phyloP scores from a whole-genome alignment of 2,113 vertebrate genomes.

The Cryptotis parvus region DNA sequence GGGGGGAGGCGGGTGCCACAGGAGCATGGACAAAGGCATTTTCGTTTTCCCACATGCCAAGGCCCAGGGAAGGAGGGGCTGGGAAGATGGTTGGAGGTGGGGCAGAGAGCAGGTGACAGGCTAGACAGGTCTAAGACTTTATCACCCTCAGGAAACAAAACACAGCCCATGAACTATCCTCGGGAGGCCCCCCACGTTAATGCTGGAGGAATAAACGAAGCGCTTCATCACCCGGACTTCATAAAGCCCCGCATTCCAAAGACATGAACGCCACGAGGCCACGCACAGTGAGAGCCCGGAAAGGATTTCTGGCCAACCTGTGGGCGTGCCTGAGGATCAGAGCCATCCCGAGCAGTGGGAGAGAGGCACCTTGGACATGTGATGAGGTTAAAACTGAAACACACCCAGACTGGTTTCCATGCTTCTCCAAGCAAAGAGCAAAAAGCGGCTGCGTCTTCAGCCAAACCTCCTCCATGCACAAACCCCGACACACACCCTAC shows the following conservation, averaged over 20 bases:
- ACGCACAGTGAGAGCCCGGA: neutral
- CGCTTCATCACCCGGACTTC: neutral
- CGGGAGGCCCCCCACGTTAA: neutral
- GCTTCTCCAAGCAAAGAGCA: constrained; percentile 66
- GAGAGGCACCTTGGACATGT: neutral
- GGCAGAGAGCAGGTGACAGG: neutral
- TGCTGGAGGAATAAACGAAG: neutral
- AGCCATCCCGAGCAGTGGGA: neutral
- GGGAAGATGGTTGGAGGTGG: neutral
- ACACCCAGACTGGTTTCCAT: constrained; percentile 57
- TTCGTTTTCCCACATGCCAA: neutral
- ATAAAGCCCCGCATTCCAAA: neutral
- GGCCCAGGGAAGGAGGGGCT: accelerated
- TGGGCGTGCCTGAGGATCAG: neutral
- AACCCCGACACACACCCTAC: too few relatives aligned
- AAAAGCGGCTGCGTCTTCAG: neutral
- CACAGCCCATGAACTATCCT: neutral
- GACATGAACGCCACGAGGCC: neutral
- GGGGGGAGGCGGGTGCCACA: accelerated
- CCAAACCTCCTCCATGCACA: too few relatives aligned
- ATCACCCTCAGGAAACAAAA: neutral
- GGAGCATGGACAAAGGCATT: accelerated
- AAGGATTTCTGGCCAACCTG: neutral
- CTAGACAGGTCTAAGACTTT: neutral
- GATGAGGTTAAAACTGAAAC: constrained; percentile 61